A percentile compares a stretch with the other conserved stretches of the same genome.
Conservation (phyloP, 2,888 invertebrate genomes). For the Platycnemis pennipes region DNA sequence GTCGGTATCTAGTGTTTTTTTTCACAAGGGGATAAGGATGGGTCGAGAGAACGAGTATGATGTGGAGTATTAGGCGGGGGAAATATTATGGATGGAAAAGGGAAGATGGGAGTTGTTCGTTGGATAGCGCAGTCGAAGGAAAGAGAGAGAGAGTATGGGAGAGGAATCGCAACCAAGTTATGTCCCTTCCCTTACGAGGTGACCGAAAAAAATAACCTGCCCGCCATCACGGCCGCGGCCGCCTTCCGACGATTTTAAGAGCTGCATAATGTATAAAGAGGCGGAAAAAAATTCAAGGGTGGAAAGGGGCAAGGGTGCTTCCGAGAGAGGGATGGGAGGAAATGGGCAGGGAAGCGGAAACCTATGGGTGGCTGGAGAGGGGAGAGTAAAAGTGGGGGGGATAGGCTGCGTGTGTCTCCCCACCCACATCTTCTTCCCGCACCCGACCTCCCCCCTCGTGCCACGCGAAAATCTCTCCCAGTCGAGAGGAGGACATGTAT, state of each 20-base stretch:
- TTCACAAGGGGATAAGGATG: neutral
- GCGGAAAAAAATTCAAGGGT: neutral
- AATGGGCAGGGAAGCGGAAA: neutral
- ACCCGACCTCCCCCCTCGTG: neutral
- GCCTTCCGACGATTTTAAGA: constrained; percentile 48
- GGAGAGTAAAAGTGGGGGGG: neutral
- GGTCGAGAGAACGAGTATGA: too few species aligned
- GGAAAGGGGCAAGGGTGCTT: neutral
- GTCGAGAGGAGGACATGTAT: constrained; percentile 51
- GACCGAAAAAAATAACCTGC: neutral
- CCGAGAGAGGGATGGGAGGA: neutral
- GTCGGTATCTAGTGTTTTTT: neutral
- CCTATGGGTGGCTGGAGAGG: neutral
- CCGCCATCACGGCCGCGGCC: neutral
- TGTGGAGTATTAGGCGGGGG: too few species aligned
- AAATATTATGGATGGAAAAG: neutral
- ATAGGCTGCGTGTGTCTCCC: neutral
- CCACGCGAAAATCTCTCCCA: constrained; percentile 61
- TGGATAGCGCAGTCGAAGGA: neutral
- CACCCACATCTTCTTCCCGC: neutral
- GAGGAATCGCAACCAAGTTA: neutral
- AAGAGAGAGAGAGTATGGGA: neutral
- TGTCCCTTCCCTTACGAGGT: neutral
- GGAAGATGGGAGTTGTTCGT: neutral
- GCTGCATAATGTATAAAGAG: constrained; percentile 63